Evolutionary conservation across 2,113 vertebrate genomes (phyloP), one percentile per base, ranked within the genome.

Genomic region (Leptodactylus fuscus): DNA sequence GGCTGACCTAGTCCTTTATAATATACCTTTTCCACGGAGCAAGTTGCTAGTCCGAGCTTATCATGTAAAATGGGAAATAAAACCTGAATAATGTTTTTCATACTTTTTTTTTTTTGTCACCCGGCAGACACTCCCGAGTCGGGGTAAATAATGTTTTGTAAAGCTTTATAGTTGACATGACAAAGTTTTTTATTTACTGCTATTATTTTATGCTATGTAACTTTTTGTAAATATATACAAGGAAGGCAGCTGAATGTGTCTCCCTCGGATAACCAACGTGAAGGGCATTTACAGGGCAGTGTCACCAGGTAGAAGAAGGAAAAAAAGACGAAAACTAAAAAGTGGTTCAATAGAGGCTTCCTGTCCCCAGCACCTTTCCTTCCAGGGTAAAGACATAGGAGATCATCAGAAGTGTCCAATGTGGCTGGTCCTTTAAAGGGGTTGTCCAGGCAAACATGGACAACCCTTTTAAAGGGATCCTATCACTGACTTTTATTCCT

Each of bases 121-220:
- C 24, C 51, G 18, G 8, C 9, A 27, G 38, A 58, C 49, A 75
- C 81, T 58, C 15, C 81, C 44, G 10, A 62, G 18, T 67, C 3
- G 27, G 62, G 11, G 6, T 74, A 83, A 73, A 38, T 82, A 27
- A 55, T 58, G 11, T 46, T 74, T 71, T 73, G 29, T 74, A 71
- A 44, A 53, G 36, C 70, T 3, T n/a, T 62, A 48, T 29, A 74
- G 18, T 75, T 62, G 41, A 60, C 15, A 38, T 48, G 81, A 83
- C 70, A 75, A 75, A 7, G 70, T 73, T 58, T 62, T 1, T 27
- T 73, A 41, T 73, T 75, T 41, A 75, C 70, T 75, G 81, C 81
- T 60, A 32, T 16, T 60, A 75, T 83, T 83, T 83, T 75, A 75
- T 46, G 3, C 16, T 73, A 29, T 82, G 10, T 74, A 38, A 36